Base-by-base conservation (phyloP, 2,888 invertebrate species). In the Smittia aterrima region DNA sequence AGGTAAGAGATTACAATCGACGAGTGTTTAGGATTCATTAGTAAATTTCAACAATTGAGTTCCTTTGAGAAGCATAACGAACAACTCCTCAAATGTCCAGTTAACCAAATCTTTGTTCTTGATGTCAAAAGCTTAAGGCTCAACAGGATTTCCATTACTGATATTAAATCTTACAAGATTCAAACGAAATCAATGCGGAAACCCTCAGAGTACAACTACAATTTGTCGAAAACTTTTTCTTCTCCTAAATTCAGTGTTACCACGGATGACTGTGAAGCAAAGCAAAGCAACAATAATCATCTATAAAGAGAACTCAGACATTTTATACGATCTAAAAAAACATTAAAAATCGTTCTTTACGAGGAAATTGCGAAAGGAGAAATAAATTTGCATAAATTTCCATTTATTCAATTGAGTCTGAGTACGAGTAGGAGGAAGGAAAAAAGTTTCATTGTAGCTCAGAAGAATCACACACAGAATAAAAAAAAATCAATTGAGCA, bases 1-100 rank as follows among this genome's bases (percentile, higher is more conserved):
- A 78, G 85, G 86, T 83, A 79, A 79, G 81, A 62, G 18, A 32
- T 32, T 47, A 11, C 53, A 47, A 47, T 16, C n/a, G n/a, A n/a
- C n/a, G n/a, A n/a, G n/a, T n/a, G n/a, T n/a, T n/a, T n/a, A n/a
- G n/a, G n/a, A n/a, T n/a, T n/a, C n/a, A n/a, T n/a, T n/a, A 11
- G 11, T 7, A 38, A 38, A 38, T 11, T 38, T 38, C 38, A 11
- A 11, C 38, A 11, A 4, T 4, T 38, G 11, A 38, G 11, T 38
- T 38, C 4, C 38, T 38, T 38, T 38, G 38, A 38, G 38, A 38
- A 38, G 11, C 38, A n/a, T 38, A 38, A 38, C 38, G 11, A 38
- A 38, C 4, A 38, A 11, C 11, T 38, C 38, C 38, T 38, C 38
- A 4, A 38, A 11, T 38, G 38, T 38, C 38, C 38, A 38, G 4